phyloP scores from a whole-genome alignment of 2,888 invertebrate genomes.

The Campopleginae sp. region DNA sequence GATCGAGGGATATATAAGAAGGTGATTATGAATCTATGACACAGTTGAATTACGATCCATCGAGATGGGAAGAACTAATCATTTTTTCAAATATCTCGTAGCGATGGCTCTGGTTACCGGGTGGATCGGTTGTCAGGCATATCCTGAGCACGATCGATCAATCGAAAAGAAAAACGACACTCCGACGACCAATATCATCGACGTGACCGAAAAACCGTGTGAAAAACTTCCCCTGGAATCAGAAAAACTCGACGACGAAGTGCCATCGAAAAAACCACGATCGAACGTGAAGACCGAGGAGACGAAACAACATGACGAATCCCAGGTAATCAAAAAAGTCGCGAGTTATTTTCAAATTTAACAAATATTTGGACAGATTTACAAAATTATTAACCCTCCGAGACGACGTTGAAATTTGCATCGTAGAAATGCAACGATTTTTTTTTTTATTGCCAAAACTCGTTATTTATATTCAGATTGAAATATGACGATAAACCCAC shows the following conservation, averaged over 20 bases:
- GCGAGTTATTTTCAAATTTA: not conserved
- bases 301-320: not conserved
- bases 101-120: slow-evolving; percentile 26
- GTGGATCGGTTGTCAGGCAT: slow-evolving; percentile 40
- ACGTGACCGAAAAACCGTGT: not conserved
- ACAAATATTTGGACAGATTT: too few species aligned
- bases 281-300: not conserved
- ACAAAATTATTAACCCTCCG: too few species aligned
- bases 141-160: slow-evolving; percentile 27
- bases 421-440: too few species aligned
- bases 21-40: not conserved
- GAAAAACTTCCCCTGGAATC: not conserved
- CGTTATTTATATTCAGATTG: too few species aligned
- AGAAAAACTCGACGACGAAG: not conserved
- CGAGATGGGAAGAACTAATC: slow-evolving; percentile 36
- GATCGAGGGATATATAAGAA: slow-evolving; percentile 37
- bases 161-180: not conserved
- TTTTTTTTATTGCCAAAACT: too few species aligned
- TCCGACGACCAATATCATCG: not conserved
- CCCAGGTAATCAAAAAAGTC: not conserved
- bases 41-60: not conserved
- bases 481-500: too few species aligned
- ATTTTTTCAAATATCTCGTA: slow-evolving; percentile 29
- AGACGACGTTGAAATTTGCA: too few species aligned
- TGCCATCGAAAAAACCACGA: not conserved